Base-by-base conservation (phyloP, 2,113 vertebrate species). In the Seriola quinqueradiata region DNA sequence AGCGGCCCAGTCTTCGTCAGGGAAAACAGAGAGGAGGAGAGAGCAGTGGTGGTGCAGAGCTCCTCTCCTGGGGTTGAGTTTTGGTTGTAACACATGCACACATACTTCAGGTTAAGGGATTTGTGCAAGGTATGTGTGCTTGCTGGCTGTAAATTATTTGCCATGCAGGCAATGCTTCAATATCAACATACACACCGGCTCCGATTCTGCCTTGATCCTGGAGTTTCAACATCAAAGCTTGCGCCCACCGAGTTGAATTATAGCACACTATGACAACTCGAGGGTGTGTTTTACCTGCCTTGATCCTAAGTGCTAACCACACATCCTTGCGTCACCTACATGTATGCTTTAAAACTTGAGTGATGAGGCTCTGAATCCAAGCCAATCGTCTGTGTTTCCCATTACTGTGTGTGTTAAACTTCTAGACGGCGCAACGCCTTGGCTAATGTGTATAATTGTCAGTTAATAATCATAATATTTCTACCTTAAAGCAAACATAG, bases 121-220 rank as follows among this genome's bases (percentile, higher is more conserved):
- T 58, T 55, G 60, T 28, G 40, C 58, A 50, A 65, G 36, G 66
- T 48, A 75, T 79, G 61, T 50, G 42, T 75, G 72, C 28, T 58
- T 14, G 11, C 71, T 65, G 19, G 46, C 68, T 74, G 73, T 75
- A 81, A 87, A 89, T 91, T 86, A 91, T 87, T 87, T 80, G 64
- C 81, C 16, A 65, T 42, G 50, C 57, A 23, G 55, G n/a, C 55
- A 73, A 67, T 86, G 42, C 46, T 54, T 88, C 55, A 83, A 5
- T 77, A 81, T 83, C 71, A 87, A 70, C 60, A 68, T 40, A 46
- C 46, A 64, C 72, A 68, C 64, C 8, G 66, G 59, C 46, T 44
- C 40, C 6, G 11, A 58, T 60, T 70, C 40, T 70, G 48, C 55
- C 13, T 61, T 59, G 6, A 79, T 85, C 61, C 76, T 77, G 8